Evolutionary conservation across 2,888 invertebrate species (phyloP).

Genomic region (Ennomos fuscantarius): DNA sequence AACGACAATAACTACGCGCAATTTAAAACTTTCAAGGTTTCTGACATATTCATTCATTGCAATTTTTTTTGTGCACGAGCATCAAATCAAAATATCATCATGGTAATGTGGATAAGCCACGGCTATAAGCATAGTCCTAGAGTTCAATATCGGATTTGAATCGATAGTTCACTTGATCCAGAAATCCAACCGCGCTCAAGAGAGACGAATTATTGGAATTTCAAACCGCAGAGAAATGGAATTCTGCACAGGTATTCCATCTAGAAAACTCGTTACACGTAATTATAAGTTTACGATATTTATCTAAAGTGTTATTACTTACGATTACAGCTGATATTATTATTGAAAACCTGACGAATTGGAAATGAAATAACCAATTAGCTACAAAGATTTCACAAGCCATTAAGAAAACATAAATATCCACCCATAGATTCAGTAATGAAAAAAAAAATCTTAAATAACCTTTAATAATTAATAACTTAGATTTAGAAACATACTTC

Average conservation of each 20-base stretch:
- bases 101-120: conserved; percentile 43
- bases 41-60: conserved; percentile 32
- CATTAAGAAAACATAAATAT: no score
- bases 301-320: background rate
- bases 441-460: no score
- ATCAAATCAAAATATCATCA: conserved; percentile 62
- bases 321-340: no score
- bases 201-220: conserved; percentile 25
- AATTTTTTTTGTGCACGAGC: conserved; percentile 19
- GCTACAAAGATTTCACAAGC: no score
- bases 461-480: no score
- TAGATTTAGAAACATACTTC: no score
- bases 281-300: conserved; percentile 1
- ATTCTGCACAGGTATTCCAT: conserved; percentile 6
- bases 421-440: no score
- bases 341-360: no score
- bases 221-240: conserved; percentile 22
- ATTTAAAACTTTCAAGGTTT: conserved; percentile 37
- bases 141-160: conserved; percentile 39
- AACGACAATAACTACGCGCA: conserved; percentile 37
- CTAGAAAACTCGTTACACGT: conserved; percentile 2
- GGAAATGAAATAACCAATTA: no score
- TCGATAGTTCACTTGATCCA: conserved; percentile 39
- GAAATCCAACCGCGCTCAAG: conserved; percentile 9
- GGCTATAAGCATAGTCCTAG: background rate